These are phyloP conservation scores for Lasioglossum marginatum DNA, from an alignment of 2,888 invertebrate species.

Conservation along the genomic window DNA sequence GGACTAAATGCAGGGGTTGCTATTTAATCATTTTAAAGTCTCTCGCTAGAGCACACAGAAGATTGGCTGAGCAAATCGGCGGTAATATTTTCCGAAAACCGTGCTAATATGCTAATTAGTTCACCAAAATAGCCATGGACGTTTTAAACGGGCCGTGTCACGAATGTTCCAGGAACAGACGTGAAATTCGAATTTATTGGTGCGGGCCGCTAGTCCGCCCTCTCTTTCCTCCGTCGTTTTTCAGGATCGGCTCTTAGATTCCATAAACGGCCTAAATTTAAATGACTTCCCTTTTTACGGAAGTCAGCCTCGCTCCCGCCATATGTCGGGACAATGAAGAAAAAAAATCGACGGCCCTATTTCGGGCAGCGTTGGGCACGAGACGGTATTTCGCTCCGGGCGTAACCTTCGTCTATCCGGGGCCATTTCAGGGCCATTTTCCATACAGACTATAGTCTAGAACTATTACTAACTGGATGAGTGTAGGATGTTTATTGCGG, in stretches of 20 bases:
- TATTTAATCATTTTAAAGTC: not conserved
- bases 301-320: slow-evolving; percentile 56
- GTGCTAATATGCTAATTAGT: slow-evolving; percentile 4
- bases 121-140: not conserved
- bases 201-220: slow-evolving; percentile 2
- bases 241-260: slow-evolving; percentile 53
- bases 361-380: slow-evolving; percentile 32
- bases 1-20: no score
- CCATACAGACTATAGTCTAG: not conserved
- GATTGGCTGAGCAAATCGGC: not conserved
- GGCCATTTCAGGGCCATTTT: slow-evolving; percentile 28
- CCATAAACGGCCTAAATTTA: slow-evolving; percentile 68
- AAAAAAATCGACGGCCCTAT: slow-evolving; percentile 41
- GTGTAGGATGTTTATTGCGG: slow-evolving; percentile 7
- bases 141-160: not conserved
- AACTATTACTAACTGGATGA: not conserved
- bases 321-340: slow-evolving; percentile 58
- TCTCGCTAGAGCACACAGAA: not conserved
- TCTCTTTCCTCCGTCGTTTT: not conserved
- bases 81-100: not conserved
- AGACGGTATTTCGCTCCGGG: slow-evolving; percentile 36
- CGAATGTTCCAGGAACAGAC: slow-evolving; percentile 9
- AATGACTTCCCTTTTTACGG: slow-evolving; percentile 68
- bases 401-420: slow-evolving; percentile 30
- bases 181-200: slow-evolving; percentile 47